Percentiles rank a stretch among this genome's conserved stretches.
These are phyloP conservation scores for Creontiades dilutus DNA, from an alignment of 2,888 invertebrate species.

Conservation along the genomic window DNA sequence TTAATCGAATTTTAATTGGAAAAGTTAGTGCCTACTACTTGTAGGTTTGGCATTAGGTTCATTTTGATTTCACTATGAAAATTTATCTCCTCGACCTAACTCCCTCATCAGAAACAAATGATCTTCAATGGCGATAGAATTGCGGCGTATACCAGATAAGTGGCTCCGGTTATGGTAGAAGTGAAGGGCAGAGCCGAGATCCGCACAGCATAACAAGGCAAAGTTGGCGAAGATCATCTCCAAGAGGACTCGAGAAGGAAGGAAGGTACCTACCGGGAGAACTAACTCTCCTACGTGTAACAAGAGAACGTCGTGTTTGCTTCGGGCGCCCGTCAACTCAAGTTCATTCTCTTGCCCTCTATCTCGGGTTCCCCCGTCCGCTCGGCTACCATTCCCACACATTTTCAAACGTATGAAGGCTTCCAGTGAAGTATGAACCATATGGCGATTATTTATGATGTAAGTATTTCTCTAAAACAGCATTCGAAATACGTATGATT, in stretches of 20 bases:
- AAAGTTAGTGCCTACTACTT: too few species aligned
- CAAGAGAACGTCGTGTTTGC: constrained; percentile 45
- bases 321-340: constrained; percentile 33
- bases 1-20: too few species aligned
- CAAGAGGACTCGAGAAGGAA: background rate
- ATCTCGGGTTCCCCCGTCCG: constrained; percentile 31
- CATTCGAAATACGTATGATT: too few species aligned
- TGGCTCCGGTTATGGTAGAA: background rate
- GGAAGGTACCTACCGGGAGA: background rate
- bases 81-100: too few species aligned
- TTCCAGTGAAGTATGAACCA: background rate
- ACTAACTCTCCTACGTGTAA: constrained; percentile 18
- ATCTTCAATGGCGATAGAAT: background rate
- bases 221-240: background rate
- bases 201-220: constrained; percentile 25
- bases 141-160: background rate
- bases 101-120: background rate
- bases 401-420: constrained; percentile 2
- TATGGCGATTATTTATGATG: too few species aligned
- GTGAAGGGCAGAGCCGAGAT: background rate
- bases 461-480: too few species aligned
- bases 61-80: too few species aligned
- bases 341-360: constrained; percentile 43
- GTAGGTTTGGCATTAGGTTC: too few species aligned
- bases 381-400: background rate